A percentile compares a stretch with the other conserved stretches of the same genome.
These are phyloP conservation scores for Dissostichus mawsoni DNA, from an alignment of 2,113 vertebrate species.

Conservation along the genomic window DNA sequence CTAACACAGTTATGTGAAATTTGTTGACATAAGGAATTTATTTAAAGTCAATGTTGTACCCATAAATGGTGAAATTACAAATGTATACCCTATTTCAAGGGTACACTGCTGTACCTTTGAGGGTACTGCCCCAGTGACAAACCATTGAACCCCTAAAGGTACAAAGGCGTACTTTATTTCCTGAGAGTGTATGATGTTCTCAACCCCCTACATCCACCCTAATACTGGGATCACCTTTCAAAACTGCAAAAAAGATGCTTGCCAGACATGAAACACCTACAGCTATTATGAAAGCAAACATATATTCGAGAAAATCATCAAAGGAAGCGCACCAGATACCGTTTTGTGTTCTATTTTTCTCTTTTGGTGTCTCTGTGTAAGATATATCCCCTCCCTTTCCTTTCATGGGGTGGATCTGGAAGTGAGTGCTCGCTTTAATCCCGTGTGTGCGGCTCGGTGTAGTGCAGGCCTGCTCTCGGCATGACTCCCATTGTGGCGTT, in stretches of 20 bases:
- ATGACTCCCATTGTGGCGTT: slow-evolving; percentile 83
- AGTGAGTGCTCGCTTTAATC: slow-evolving; percentile 81
- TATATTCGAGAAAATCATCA: slow-evolving; percentile 55
- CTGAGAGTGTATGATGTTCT: no score
- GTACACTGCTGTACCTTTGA: no score
- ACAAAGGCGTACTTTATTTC: no score
- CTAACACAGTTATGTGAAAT: no score
- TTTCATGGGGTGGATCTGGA: slow-evolving; percentile 76
- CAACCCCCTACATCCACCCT: slow-evolving; percentile 1
- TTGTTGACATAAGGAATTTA: no score
- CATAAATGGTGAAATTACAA: no score
- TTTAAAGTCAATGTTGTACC: no score
- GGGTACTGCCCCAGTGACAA: no score
- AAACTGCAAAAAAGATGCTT: slow-evolving; percentile 37
- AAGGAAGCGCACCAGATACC: slow-evolving; percentile 31
- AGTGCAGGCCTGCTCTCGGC: slow-evolving; percentile 78
- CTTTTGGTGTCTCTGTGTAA: slow-evolving; percentile 45
- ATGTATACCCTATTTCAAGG: no score
- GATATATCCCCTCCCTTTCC: slow-evolving; percentile 64
- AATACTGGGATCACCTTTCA: slow-evolving; percentile 53
- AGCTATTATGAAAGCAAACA: slow-evolving; percentile 67
- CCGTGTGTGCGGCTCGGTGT: slow-evolving; percentile 64
- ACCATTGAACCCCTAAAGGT: no score
- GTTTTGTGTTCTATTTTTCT: slow-evolving; percentile 47
- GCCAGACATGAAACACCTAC: slow-evolving; percentile 47